A percentile compares a stretch with the other conserved stretches of the same genome.
These are phyloP conservation scores for Heliconius erato DNA, from an alignment of 2,888 invertebrate genomes.

Conservation along the genomic window DNA sequence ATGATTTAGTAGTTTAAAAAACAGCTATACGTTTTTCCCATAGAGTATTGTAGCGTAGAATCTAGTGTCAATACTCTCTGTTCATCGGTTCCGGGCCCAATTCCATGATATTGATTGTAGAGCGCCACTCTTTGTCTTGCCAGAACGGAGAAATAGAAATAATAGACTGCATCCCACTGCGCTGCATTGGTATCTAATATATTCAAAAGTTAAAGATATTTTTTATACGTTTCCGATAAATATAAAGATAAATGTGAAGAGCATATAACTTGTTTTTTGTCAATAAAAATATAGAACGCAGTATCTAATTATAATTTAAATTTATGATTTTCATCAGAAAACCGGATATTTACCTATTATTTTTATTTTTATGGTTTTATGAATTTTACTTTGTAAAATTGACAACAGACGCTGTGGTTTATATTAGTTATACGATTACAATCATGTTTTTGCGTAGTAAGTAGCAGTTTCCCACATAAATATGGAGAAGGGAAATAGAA, in stretches of 20 bases:
- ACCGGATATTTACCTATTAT: neutral
- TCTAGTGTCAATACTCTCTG: too few relatives aligned
- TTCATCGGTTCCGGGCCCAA: too few relatives aligned
- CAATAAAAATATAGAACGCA: neutral
- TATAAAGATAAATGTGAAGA: neutral
- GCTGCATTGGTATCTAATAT: neutral
- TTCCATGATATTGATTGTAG: too few relatives aligned
- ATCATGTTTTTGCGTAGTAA: conserved; percentile 6
- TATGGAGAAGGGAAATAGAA: neutral
- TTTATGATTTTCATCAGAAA: neutral
- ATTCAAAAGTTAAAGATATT: neutral
- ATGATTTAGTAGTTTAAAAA: neutral
- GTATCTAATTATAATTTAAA: neutral
- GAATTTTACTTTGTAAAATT: neutral
- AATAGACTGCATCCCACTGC: neutral
- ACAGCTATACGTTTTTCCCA: neutral
- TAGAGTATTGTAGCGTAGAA: too few relatives aligned
- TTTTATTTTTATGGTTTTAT: neutral
- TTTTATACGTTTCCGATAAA: conserved; percentile 10
- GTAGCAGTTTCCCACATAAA: conserved; percentile 2
- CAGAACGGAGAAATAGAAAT: too few relatives aligned
- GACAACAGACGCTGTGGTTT: neutral
- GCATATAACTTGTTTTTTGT: neutral
- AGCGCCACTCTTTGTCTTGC: too few relatives aligned
- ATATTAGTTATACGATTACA: neutral